These are phyloP conservation scores for Orgyia antiqua DNA, from an alignment of 2,888 invertebrate genomes.

Conservation along the genomic window DNA sequence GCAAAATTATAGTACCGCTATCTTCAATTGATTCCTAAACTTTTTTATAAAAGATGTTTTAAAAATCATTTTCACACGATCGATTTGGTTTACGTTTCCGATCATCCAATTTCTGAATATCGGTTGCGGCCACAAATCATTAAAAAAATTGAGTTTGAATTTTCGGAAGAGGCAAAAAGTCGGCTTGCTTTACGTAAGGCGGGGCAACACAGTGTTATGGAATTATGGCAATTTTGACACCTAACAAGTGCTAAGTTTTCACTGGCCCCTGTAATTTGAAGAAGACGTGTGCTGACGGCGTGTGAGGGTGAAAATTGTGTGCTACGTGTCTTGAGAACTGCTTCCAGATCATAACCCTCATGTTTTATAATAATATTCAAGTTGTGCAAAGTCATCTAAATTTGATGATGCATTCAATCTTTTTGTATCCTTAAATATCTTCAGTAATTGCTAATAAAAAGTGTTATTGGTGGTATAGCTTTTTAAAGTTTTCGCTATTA, in stretches of 20 bases:
- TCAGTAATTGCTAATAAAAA: conserved; percentile 9
- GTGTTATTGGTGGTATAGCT: too few species aligned
- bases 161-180: conserved; percentile 65
- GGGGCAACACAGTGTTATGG: conserved; percentile 54
- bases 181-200: conserved; percentile 65
- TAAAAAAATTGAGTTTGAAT: conserved; percentile 65
- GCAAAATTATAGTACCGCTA: neutral
- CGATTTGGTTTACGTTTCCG: conserved; percentile 54
- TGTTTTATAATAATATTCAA: conserved; percentile 62
- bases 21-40: conserved; percentile 2
- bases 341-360: conserved; percentile 57
- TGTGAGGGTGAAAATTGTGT: conserved; percentile 35
- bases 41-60: conserved; percentile 28
- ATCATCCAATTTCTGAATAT: conserved; percentile 69
- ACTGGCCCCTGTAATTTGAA: conserved; percentile 63
- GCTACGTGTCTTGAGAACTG: conserved; percentile 44
- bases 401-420: conserved; percentile 62
- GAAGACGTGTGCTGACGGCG: conserved; percentile 51
- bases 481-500: too few species aligned
- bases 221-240: conserved; percentile 78
- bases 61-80: conserved; percentile 69
- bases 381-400: conserved; percentile 60
- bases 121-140: conserved; percentile 71
- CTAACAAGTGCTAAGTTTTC: conserved; percentile 72
- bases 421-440: conserved; percentile 24